These are phyloP conservation scores for Aldabrachelys gigantea DNA, from an alignment of 2,113 vertebrate genomes.

Conservation along the genomic window DNA sequence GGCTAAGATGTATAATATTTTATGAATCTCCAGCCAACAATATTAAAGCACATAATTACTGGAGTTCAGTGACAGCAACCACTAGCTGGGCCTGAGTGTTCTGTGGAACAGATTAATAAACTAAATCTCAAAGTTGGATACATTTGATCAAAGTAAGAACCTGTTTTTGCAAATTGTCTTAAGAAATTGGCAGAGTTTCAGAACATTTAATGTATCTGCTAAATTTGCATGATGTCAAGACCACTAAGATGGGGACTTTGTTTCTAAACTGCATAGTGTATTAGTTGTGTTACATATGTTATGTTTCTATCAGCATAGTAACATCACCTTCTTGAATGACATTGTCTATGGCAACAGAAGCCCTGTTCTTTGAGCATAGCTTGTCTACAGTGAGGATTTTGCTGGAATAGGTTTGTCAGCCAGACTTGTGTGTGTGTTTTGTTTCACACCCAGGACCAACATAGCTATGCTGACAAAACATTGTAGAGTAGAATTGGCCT, in stretches of 20 bases:
- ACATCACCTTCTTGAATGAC: background rate
- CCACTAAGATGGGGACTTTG: background rate
- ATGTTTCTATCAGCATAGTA: background rate
- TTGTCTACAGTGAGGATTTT: background rate
- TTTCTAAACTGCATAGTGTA: background rate
- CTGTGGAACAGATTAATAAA: background rate
- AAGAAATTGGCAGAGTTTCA: background rate
- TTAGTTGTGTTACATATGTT: background rate
- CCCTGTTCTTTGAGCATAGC: background rate
- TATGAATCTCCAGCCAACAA: background rate
- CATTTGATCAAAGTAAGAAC: background rate
- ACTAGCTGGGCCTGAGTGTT: background rate
- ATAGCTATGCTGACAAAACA: background rate
- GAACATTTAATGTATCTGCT: fast-evolving
- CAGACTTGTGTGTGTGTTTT: background rate
- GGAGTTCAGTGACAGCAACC: background rate
- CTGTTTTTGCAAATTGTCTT: fast-evolving
- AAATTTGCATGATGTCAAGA: fast-evolving
- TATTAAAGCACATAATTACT: background rate
- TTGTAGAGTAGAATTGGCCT: background rate
- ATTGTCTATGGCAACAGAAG: background rate
- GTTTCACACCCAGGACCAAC: background rate
- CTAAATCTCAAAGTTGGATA: background rate
- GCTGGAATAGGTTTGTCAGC: background rate
- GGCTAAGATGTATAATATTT: background rate